Percentiles rank a stretch among this genome's conserved stretches.
phyloP scores from a whole-genome alignment of 1,140 invertebrate genomes.

The Luehdorfia chinensis region DNA sequence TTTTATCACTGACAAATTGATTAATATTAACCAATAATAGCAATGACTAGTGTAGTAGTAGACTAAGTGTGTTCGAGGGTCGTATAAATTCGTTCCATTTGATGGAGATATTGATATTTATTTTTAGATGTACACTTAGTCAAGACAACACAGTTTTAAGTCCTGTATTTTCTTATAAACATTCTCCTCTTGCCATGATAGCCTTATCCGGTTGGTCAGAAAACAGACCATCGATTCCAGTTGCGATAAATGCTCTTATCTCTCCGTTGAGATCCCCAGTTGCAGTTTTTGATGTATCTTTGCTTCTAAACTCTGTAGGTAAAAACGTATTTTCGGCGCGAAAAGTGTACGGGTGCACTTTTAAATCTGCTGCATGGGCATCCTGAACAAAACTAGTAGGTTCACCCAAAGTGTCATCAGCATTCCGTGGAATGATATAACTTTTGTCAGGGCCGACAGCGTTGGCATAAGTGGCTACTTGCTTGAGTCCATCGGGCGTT shows the following conservation, averaged over 20 bases:
- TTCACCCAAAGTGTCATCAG: slow-evolving; percentile 36
- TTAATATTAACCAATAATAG: too few relatives aligned
- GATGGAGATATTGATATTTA: too few relatives aligned
- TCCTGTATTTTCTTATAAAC: slow-evolving; percentile 16
- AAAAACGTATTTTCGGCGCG: slow-evolving; percentile 58
- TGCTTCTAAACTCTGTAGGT: slow-evolving; percentile 42
- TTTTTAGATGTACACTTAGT: too few relatives aligned
- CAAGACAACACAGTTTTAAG: too few relatives aligned
- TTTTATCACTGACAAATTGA: too few relatives aligned
- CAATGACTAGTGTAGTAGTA: too few relatives aligned
- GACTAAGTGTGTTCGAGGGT: too few relatives aligned
- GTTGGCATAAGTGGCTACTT: slow-evolving; percentile 56
- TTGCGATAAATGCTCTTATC: slow-evolving; percentile 39
- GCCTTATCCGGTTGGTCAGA: slow-evolving; percentile 55
- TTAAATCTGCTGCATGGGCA: slow-evolving; percentile 51
- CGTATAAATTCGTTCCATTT: too few relatives aligned
- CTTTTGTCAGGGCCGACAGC: slow-evolving; percentile 59
- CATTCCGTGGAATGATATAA: slow-evolving; percentile 57
- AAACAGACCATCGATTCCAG: slow-evolving; percentile 59
- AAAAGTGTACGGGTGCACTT: slow-evolving; percentile 64
- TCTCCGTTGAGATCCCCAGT: slow-evolving; percentile 49
- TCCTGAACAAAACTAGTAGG: slow-evolving; percentile 52
- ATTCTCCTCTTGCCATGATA: slow-evolving; percentile 27
- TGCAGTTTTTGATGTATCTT: slow-evolving; percentile 20
- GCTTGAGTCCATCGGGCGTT: slow-evolving; percentile 42